Conservation (phyloP, 1,140 invertebrate species). For the Nixonia krombeini region DNA sequence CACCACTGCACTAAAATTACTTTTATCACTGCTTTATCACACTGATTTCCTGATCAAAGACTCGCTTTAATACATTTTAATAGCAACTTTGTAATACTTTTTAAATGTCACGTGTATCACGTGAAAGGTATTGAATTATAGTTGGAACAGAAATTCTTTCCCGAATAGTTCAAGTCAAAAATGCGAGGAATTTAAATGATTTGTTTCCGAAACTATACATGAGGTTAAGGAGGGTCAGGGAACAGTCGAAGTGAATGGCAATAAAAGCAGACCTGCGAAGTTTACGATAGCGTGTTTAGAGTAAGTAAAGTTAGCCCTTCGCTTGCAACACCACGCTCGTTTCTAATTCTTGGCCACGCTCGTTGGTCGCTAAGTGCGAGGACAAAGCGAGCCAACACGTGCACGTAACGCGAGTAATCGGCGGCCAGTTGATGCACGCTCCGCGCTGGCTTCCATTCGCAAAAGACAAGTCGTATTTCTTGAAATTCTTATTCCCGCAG, state of each 20-base stretch:
- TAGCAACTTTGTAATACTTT: too few relatives aligned
- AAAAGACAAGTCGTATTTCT: constrained; percentile 4
- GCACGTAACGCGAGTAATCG: constrained; percentile 25
- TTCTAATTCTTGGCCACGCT: constrained; percentile 48
- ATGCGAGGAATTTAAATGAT: too few relatives aligned
- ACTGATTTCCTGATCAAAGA: too few relatives aligned
- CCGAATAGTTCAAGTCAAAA: too few relatives aligned
- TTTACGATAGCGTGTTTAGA: background rate
- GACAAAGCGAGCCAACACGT: constrained; percentile 44
- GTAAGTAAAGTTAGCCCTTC: constrained; percentile 33
- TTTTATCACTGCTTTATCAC: too few relatives aligned
- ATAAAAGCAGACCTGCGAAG: background rate
- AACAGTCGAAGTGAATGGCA: background rate
- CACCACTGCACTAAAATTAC: too few relatives aligned
- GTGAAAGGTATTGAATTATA: too few relatives aligned
- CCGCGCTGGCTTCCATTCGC: constrained; percentile 5
- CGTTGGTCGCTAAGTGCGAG: constrained; percentile 30
- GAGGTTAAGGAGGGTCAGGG: background rate
- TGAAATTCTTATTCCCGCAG: constrained; percentile 10
- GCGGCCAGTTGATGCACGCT: background rate
- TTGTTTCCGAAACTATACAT: background rate
- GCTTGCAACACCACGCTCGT: constrained; percentile 32
- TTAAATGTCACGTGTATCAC: too few relatives aligned
- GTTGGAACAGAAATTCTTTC: too few relatives aligned
- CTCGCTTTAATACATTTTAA: too few relatives aligned